These are phyloP conservation scores for Sterrhoptilus dennistouni DNA, from an alignment of 2,113 vertebrate genomes.

Conservation along the genomic window DNA sequence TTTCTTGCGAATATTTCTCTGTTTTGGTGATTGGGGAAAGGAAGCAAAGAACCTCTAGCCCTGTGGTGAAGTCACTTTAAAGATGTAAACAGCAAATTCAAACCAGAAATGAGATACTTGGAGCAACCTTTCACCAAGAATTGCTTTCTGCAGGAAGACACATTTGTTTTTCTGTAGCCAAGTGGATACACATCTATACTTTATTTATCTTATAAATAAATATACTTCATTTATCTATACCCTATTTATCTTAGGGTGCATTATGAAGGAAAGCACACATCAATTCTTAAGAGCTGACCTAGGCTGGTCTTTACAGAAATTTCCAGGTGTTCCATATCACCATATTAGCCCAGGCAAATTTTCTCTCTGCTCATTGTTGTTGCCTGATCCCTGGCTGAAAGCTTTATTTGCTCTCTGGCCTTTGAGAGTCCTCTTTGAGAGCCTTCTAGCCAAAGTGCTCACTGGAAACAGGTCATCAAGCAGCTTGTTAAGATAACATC, in stretches of 20 bases:
- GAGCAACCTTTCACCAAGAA: background rate
- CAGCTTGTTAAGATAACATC: background rate
- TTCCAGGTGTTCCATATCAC: background rate
- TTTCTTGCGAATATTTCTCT: background rate
- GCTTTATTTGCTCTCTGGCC: background rate
- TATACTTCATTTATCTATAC: background rate
- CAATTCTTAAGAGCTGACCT: background rate
- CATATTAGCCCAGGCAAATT: background rate
- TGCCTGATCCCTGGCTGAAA: background rate
- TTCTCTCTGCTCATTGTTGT: background rate
- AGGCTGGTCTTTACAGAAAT: background rate
- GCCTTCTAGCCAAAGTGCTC: background rate
- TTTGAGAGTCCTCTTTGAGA: background rate
- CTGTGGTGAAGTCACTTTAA: background rate
- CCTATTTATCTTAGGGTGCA: background rate
- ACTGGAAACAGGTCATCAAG: background rate
- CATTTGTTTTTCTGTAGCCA: background rate
- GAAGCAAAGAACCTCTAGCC: background rate
- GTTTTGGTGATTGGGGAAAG: background rate
- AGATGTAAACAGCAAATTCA: background rate
- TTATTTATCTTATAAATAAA: background rate
- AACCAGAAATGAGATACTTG: background rate
- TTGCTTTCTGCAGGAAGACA: background rate
- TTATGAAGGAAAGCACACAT: background rate
- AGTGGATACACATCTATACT: background rate